Percentiles rank a stretch among this genome's conserved stretches.
Conservation (phyloP, 2,888 invertebrate genomes). For the Dicranocentrus wangi region DNA sequence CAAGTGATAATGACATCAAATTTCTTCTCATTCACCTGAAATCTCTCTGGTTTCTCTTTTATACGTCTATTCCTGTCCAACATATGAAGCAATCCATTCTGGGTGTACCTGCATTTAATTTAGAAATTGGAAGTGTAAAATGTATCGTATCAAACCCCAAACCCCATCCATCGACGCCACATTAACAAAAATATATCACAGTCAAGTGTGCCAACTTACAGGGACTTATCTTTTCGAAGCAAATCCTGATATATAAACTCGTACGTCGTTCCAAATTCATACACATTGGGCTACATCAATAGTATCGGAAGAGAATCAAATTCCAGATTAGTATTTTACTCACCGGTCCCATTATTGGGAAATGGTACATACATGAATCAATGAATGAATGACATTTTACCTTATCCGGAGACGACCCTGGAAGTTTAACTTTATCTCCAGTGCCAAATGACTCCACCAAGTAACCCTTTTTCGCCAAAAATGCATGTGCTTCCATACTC, state of each 20-base stretch:
- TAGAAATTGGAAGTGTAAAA: too few relatives aligned
- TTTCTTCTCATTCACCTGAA: conserved; percentile 89
- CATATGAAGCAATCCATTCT: conserved; percentile 98
- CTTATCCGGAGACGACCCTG: conserved; percentile 79
- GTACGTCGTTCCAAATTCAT: conserved; percentile 96
- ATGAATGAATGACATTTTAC: conserved; percentile 28
- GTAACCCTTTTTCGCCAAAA: conserved; percentile 96
- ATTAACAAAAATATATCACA: background rate
- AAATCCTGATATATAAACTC: conserved; percentile 97
- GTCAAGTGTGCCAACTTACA: conserved; percentile 82
- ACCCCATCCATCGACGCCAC: too few relatives aligned
- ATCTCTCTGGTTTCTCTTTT: conserved; percentile 93
- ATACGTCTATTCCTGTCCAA: conserved; percentile 96
- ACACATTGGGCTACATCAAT: conserved; percentile 85
- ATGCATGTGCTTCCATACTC: conserved; percentile 99
- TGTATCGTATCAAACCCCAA: too few relatives aligned
- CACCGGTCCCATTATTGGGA: too few relatives aligned
- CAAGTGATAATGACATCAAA: conserved; percentile 98
- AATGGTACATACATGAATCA: too few relatives aligned
- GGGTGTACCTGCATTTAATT: conserved; percentile 83
- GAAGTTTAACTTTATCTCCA: conserved; percentile 96
- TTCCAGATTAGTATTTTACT: background rate
- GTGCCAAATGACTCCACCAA: conserved; percentile 95
- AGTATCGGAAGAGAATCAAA: background rate
- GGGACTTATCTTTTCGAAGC: conserved; percentile 89